Conservation (phyloP, 2,888 invertebrate genomes). For the Drosophila borborema region DNA sequence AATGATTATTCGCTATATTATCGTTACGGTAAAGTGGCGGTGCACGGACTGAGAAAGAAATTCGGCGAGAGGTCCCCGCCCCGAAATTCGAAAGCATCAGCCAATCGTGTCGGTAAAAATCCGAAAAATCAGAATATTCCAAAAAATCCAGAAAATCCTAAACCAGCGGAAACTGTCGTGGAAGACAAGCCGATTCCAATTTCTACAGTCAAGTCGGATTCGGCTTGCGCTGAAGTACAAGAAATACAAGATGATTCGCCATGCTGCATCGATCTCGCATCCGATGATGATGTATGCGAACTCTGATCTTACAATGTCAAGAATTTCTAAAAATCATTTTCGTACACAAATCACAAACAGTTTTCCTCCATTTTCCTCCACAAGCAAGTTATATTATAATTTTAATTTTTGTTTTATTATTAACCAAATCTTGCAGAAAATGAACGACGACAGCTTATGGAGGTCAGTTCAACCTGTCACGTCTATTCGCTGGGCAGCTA, state of each 20-base stretch:
- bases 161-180: neutral
- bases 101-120: too few relatives aligned
- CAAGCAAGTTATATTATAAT: neutral
- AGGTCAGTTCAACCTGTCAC: neutral
- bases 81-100: neutral
- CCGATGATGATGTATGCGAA: constrained; percentile 17
- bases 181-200: neutral
- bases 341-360: neutral
- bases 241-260: neutral
- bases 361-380: neutral
- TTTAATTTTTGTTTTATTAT: neutral
- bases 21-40: constrained; percentile 34
- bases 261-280: constrained; percentile 16
- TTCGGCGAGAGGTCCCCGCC: neutral
- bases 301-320: neutral
- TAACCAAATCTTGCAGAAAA: constrained; percentile 1
- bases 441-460: neutral
- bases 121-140: neutral
- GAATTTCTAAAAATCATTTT: neutral
- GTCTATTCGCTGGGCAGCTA: neutral
- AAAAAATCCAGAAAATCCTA: neutral
- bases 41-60: constrained; percentile 19
- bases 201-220: too few relatives aligned
- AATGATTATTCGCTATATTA: constrained; percentile 35
- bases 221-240: fast-evolving